Evolutionary conservation across 37 sponge, comb jelly and placozoan genomes (phyloP), one percentile per base, ranked within the genome.

Genomic region (Aplysina aerophoba): DNA sequence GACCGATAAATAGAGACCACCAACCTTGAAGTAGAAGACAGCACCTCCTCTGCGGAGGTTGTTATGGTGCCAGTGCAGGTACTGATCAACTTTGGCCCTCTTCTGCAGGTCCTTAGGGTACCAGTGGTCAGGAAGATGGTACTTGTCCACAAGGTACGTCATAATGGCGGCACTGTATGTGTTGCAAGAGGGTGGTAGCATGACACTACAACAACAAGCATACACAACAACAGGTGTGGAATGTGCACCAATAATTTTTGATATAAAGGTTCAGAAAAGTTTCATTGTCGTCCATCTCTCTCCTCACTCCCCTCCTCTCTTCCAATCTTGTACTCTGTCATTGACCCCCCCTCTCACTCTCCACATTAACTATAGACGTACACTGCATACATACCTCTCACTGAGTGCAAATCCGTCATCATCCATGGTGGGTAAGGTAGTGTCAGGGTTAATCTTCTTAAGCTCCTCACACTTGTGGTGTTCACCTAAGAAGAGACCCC

Each of bases 71-170:
- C 90, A 93, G 20, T 75, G 78, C 3, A 93, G 81, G 50, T 90
- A 90, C 60, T 93, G 85, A 31, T 93, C 90, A 68, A 93, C 85
- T 21, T 56, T 84, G 13, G 87, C 82, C 68, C 88, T 79, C 39
- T 17, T 35, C 59, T 87, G 81, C 20, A 83, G 66, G 66, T 89
- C 90, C 37, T 60, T 83, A 0, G 93, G 93, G 59, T 93, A 93
- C 93, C 93, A 93, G 78, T 93, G 87, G 77, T 92, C 84, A 66
- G 89, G 80, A 15, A 80, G 41, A 22, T 84, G 81, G 84, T 93
- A 69, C 59, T 93, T 93, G 35, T 72, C 39, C 15, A 71, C 68
- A 57, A 93, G 55, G 64, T 93, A 93, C 17, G 83, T 64, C 41
- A 93, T 25, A 22, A 93, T 93, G 27, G 93, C 90, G 57, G 56